Conservation (phyloP, 2,797 vertebrate genomes). For the Cheracebus regulus region DNA sequence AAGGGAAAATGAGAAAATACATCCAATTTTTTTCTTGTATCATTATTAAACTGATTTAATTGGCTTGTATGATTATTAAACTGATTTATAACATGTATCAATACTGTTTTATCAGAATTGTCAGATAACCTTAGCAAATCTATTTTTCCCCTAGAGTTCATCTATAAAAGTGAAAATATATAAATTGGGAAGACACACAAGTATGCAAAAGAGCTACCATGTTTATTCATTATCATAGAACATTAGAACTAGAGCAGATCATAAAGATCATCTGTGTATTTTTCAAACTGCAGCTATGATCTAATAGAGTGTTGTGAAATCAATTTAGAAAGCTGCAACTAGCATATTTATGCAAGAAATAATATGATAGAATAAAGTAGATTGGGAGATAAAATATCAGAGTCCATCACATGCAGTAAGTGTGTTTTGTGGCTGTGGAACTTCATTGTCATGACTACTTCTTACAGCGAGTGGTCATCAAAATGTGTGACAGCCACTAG, state of each 20-base stretch:
- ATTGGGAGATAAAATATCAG: neutral
- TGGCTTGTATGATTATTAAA: neutral
- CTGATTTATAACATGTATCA: conserved; percentile 8
- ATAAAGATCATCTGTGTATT: neutral
- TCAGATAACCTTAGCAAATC: conserved; percentile 30
- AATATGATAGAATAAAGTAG: neutral
- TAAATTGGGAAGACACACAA: neutral
- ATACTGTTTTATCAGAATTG: conserved; percentile 12
- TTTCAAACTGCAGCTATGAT: neutral
- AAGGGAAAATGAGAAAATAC: neutral
- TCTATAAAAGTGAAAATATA: conserved; percentile 9
- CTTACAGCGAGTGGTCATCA: neutral
- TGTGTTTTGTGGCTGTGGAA: neutral
- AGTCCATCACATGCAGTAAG: neutral
- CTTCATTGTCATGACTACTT: neutral
- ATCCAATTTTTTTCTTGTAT: neutral
- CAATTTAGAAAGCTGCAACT: neutral
- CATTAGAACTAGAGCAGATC: neutral
- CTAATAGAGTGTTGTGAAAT: neutral
- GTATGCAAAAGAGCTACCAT: neutral
- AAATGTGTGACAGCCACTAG: neutral
- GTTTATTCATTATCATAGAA: neutral
- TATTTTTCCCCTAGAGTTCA: conserved; percentile 9
- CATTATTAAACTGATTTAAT: conserved; percentile 18
- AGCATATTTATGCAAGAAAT: neutral